Base-by-base conservation (phyloP, 1,140 invertebrate genomes). In the Orchesella cincta region DNA sequence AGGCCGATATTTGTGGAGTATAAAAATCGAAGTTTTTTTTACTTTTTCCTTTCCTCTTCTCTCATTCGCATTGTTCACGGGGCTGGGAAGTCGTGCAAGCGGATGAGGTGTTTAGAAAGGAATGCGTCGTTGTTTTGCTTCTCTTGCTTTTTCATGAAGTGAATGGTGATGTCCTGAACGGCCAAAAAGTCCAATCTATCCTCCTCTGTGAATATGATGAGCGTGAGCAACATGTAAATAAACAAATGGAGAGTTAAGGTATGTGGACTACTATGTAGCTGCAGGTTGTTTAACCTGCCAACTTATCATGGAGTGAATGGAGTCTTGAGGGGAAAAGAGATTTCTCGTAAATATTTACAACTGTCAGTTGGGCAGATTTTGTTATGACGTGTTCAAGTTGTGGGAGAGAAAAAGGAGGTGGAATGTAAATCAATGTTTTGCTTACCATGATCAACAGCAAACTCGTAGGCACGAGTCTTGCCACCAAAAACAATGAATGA, bases 121-220 rank as follows among this genome's bases (percentile, higher is more conserved):
- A 78, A 78, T 31, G 33, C 73, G 31, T 78, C 77, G 67, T 78
- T 78, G 51, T 78, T 78, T 46, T 78, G 67, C 77, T 78, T 78
- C 67, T 78, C 77, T n/a, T 74, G 73, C 36, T 78, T 78, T 67
- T 74, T 73, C 73, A 78, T 33, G 36, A 71, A 78, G 51, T 75
- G 35, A 20, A 78, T 64, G 0, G 67, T 78, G 8, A 78, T 67
- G 28, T 78, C 77, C 64, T 74, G 74, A 28, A 78, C 77, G n/a
- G 77, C 62, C 18, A 73, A 46, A 29, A 70, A 78, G 64, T 78
- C 77, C 51, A 78, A 64, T 70, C 62, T 74, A 31, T 74, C 77
- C 16, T 78, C 73, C 62, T 78, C 77, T 78, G 62, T 14, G 16
- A 20, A 12, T 12, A 46, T 20, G 8, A 20, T 20, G 20, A 20